Evolutionary conservation across 2,888 invertebrate genomes (phyloP).

Genomic region (Epistrophella euchroma): DNA sequence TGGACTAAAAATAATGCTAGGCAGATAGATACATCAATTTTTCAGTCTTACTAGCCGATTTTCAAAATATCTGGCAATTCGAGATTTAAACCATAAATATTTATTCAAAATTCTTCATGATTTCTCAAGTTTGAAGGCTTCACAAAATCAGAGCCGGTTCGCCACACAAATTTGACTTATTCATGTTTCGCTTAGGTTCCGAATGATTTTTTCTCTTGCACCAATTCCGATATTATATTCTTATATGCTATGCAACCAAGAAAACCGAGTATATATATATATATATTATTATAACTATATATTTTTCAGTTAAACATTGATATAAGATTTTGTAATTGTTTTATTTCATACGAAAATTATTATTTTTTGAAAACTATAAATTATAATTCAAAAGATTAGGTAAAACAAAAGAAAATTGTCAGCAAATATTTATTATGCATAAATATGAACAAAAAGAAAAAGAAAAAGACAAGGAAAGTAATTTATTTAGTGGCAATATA

Average conservation of each 20-base stretch:
- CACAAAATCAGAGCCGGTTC: no score
- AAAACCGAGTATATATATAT: not conserved
- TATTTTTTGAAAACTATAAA: constrained; percentile 1
- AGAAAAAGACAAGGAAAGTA: constrained; percentile 40
- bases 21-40: no score
- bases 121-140: no score
- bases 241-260: constrained; percentile 2
- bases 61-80: no score
- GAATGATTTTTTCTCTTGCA: not conserved
- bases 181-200: no score
- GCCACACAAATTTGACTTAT: no score
- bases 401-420: constrained; percentile 3
- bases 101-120: no score
- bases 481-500: constrained; percentile 64
- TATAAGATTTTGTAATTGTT: not conserved
- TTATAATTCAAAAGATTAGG: constrained; percentile 3
- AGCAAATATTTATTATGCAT: constrained; percentile 33
- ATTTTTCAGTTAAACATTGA: not conserved
- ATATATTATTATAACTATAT: not conserved
- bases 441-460: constrained; percentile 28
- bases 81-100: no score
- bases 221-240: not conserved
- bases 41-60: no score
- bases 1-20: no score
- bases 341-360: not conserved